A percentile compares a stretch with the other conserved stretches of the same genome.
Conservation (phyloP, 2,888 invertebrate genomes). For the Calliphora vomitoria region DNA sequence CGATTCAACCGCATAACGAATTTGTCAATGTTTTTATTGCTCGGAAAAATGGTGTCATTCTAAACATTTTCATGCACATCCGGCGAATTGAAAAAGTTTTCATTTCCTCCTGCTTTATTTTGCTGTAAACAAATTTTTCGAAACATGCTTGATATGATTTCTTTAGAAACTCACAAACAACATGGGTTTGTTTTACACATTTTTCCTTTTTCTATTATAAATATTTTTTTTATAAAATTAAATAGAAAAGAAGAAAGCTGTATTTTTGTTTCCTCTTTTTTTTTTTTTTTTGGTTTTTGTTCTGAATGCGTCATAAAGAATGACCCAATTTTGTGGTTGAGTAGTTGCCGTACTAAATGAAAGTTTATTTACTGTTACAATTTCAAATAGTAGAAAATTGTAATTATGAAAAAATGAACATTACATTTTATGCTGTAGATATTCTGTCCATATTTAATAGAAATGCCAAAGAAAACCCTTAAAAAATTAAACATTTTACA, state of each 20-base stretch:
- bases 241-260: neutral
- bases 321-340: constrained; percentile 41
- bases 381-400: constrained; percentile 8
- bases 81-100: neutral
- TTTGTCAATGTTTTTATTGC: neutral
- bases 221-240: neutral
- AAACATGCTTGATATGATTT: neutral
- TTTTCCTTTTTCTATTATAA: neutral
- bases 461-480: no score
- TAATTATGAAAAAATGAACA: neutral
- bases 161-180: neutral
- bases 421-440: neutral
- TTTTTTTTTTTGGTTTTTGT: neutral
- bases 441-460: no score
- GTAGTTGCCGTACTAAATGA: constrained; percentile 11
- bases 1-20: neutral
- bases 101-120: neutral
- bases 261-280: neutral
- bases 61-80: neutral
- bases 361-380: constrained; percentile 14
- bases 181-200: neutral
- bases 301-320: constrained; percentile 4
- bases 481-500: no score
- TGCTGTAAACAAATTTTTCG: constrained; percentile 5
- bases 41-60: neutral